phyloP scores from a whole-genome alignment of 2,888 invertebrate genomes.

The Byasa hedistus region DNA sequence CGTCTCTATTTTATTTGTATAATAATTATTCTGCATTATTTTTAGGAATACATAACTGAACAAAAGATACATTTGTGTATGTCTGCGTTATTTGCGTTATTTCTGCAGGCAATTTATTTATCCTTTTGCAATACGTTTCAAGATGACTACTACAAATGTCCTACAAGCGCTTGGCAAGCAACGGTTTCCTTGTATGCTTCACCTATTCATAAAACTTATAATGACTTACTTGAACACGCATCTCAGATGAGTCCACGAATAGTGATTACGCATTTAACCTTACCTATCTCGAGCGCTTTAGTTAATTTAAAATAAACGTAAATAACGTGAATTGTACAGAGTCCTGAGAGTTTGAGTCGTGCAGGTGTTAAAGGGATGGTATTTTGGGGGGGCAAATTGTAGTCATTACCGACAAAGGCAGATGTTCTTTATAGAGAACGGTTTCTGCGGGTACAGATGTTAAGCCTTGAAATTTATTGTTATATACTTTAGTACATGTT shows the following conservation, averaged over 20 bases:
- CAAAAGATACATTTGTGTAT: neutral
- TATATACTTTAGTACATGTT: neutral
- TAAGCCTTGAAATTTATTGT: neutral
- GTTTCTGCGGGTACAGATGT: conserved; percentile 5
- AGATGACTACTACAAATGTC: neutral
- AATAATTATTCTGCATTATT: no score
- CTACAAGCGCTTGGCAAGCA: conserved; percentile 11
- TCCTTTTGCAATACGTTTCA: neutral
- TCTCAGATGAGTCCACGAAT: conserved; percentile 10
- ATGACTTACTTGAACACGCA: neutral
- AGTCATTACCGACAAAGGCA: conserved; percentile 8
- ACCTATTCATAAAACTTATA: conserved; percentile 12
- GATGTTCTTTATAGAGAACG: conserved; percentile 2
- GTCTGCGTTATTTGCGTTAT: neutral
- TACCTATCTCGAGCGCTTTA: neutral
- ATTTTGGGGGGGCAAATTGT: conserved; percentile 21
- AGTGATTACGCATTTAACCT: conserved; percentile 12
- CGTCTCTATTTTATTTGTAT: no score
- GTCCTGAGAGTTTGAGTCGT: conserved; percentile 15
- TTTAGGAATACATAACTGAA: no score
- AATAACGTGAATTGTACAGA: conserved; percentile 4
- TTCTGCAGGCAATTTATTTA: neutral
- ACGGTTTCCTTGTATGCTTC: conserved; percentile 19
- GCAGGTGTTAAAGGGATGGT: conserved; percentile 15
- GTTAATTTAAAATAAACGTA: conserved; percentile 22